Evolutionary conservation across 2,888 invertebrate genomes (phyloP).

Genomic region (Sminthurides aquaticus): DNA sequence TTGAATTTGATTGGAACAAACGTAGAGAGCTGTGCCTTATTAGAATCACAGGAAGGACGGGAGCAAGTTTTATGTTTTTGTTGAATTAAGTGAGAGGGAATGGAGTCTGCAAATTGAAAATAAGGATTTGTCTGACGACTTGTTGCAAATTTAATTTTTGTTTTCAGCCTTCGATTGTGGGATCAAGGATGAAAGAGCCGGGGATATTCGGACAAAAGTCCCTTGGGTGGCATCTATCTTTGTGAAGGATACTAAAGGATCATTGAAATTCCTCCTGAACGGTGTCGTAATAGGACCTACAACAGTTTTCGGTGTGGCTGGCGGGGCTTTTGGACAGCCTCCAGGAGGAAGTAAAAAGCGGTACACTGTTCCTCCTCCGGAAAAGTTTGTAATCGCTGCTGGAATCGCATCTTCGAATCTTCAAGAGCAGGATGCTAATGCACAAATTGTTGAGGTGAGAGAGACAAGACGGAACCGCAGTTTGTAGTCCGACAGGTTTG

Average conservation of each 20-base stretch:
- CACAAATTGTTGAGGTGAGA: conserved; percentile 13
- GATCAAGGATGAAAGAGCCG: background rate
- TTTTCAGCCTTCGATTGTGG: conserved; percentile 13
- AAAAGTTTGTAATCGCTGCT: conserved; percentile 8
- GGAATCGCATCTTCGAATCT: conserved; percentile 9
- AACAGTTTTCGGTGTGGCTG: conserved; percentile 9
- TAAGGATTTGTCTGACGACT: too few species aligned
- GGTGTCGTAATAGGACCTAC: conserved; percentile 13
- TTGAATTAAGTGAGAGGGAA: too few species aligned
- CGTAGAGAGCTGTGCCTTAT: too few species aligned
- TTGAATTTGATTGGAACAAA: too few species aligned
- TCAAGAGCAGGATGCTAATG: conserved; percentile 3
- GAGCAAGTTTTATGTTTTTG: too few species aligned
- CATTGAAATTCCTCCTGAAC: conserved; percentile 5
- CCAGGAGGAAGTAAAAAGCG: background rate
- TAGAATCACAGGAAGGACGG: too few species aligned
- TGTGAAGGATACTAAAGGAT: conserved; percentile 8
- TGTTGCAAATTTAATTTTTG: too few species aligned
- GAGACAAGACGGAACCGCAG: too few species aligned
- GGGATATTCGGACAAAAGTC: conserved; percentile 16
- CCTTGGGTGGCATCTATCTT: conserved; percentile 20
- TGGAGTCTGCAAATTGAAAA: too few species aligned
- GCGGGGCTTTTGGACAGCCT: conserved; percentile 11
- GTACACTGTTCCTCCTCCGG: conserved; percentile 7
- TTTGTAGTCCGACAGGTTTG: background rate